A percentile compares a stretch with the other conserved stretches of the same genome.
Evolutionary conservation across 2,888 invertebrate species (phyloP).

Genomic region (Lithophane semibrunnea): DNA sequence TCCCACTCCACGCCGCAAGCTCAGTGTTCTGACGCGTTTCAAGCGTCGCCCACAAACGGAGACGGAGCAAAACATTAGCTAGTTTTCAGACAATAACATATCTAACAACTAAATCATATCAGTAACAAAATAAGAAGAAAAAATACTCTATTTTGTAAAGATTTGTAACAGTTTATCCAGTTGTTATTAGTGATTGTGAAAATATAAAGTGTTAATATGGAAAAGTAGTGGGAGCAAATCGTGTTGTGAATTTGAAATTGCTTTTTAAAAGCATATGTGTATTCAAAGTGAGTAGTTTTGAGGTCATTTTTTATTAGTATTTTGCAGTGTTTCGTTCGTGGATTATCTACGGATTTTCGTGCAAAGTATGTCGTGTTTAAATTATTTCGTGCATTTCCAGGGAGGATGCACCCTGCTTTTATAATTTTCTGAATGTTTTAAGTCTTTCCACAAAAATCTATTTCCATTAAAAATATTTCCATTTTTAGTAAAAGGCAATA

Average conservation of each 20-base stretch:
- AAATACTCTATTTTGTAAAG: slow-evolving; percentile 49
- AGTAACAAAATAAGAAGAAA: slow-evolving; percentile 48
- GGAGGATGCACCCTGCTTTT: background rate
- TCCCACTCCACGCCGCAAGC: slow-evolving; percentile 67
- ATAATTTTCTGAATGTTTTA: background rate
- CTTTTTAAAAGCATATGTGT: slow-evolving; percentile 48
- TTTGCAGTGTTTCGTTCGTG: background rate
- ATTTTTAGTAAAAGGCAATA: background rate
- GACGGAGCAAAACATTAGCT: slow-evolving; percentile 46
- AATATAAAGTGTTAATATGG: slow-evolving; percentile 36
- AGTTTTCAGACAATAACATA: slow-evolving; percentile 68
- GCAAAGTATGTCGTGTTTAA: no score
- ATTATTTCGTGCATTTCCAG: background rate
- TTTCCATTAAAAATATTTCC: background rate
- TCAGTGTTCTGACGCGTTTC: slow-evolving; percentile 69
- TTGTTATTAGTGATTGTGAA: slow-evolving; percentile 49
- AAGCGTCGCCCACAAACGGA: slow-evolving; percentile 61
- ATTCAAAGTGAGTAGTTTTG: slow-evolving; percentile 53
- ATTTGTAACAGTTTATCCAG: slow-evolving; percentile 33
- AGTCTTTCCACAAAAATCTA: background rate
- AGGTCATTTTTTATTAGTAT: background rate
- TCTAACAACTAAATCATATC: slow-evolving; percentile 63
- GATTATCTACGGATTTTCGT: background rate
- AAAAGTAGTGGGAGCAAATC: slow-evolving; percentile 22
- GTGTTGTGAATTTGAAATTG: slow-evolving; percentile 56